A percentile compares a stretch with the other conserved stretches of the same genome.
Evolutionary conservation across 2,888 invertebrate genomes (phyloP).

Genomic region (Linyphia triangularis): DNA sequence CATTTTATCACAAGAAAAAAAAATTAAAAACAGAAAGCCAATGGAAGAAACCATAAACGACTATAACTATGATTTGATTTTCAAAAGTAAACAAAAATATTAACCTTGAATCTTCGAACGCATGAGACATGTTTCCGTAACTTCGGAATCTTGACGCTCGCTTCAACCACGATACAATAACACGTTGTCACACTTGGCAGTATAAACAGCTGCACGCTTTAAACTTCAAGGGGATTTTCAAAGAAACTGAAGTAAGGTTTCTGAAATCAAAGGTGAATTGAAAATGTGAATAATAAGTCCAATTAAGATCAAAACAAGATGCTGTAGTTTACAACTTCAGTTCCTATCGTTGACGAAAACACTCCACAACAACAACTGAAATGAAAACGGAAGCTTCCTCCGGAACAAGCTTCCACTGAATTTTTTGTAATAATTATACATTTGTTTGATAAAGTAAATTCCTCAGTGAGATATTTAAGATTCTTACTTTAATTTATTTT

Average conservation of each 20-base stretch:
- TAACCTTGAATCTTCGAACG: constrained; percentile 63
- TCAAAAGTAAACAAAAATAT: not conserved
- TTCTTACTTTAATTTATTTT: too few relatives aligned
- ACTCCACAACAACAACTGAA: not conserved
- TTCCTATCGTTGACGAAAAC: not conserved
- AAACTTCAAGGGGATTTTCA: not conserved
- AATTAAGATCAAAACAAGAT: not conserved
- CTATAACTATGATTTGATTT: not conserved
- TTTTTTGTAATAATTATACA: too few relatives aligned
- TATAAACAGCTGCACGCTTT: constrained; percentile 12
- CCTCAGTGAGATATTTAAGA: too few relatives aligned
- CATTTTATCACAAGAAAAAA: not conserved
- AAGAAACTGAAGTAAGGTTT: not conserved
- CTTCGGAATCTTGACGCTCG: constrained; percentile 54
- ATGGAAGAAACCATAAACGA: not conserved
- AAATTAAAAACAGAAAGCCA: not conserved
- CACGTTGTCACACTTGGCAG: constrained; percentile 33
- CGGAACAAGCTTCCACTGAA: not conserved
- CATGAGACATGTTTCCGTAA: constrained; percentile 42
- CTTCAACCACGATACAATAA: constrained; percentile 18
- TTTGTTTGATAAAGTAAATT: too few relatives aligned
- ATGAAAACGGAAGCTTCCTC: not conserved
- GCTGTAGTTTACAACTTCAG: not conserved
- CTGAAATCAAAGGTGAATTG: not conserved
- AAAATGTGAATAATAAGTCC: not conserved